These are phyloP conservation scores for Yoshiicerus persimilis DNA, from an alignment of 1,140 invertebrate species.

Conservation along the genomic window DNA sequence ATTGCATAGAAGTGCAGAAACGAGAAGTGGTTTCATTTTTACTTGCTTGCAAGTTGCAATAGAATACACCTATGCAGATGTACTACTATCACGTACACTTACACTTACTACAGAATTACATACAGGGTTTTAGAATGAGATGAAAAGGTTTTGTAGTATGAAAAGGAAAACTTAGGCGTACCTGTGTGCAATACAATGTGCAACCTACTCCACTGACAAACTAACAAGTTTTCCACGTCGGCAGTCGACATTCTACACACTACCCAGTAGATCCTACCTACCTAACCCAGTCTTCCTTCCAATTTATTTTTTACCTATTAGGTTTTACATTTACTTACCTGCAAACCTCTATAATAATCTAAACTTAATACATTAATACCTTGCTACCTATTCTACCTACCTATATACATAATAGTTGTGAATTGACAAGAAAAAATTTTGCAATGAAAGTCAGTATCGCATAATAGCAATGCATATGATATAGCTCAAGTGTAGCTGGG, in stretches of 20 bases:
- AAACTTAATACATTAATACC: not conserved
- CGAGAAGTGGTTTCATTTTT: not conserved
- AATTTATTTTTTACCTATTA: not conserved
- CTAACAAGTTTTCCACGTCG: not conserved
- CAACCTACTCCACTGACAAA: constrained; percentile 1
- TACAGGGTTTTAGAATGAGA: no score
- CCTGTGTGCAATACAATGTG: not conserved
- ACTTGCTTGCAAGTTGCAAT: not conserved
- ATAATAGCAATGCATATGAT: not conserved
- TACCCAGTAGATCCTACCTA: not conserved
- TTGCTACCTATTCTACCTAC: not conserved
- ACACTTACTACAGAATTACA: no score
- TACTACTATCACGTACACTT: no score
- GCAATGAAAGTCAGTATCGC: not conserved
- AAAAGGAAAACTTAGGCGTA: not conserved
- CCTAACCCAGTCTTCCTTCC: constrained; percentile 2
- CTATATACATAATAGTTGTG: not conserved
- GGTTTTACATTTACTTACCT: not conserved
- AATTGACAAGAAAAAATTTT: not conserved
- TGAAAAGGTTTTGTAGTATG: no score
- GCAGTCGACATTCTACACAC: not conserved
- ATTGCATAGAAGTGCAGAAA: not conserved
- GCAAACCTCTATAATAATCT: not conserved
- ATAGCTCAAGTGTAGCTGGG: not conserved
- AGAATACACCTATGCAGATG: not conserved